These are phyloP conservation scores for Ophion slaviceki DNA, from an alignment of 2,888 invertebrate genomes.

Conservation along the genomic window DNA sequence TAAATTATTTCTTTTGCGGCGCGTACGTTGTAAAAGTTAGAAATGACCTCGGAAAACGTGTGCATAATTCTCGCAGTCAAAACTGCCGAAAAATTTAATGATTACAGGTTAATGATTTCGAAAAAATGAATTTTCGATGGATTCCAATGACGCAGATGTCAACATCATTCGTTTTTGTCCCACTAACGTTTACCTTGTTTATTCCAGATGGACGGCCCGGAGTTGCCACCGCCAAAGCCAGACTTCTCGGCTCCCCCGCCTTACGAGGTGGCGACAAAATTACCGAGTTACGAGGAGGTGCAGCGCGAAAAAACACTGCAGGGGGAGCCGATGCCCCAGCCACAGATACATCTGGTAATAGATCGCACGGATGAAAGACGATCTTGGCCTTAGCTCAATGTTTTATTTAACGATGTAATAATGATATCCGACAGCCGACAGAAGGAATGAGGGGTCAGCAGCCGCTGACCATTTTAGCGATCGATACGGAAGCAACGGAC, in stretches of 20 bases:
- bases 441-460: conserved; percentile 83
- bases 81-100: no score
- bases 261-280: conserved; percentile 93
- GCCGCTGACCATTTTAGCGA: conserved; percentile 90
- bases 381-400: conserved; percentile 15
- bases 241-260: conserved; percentile 95
- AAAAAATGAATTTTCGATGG: no score
- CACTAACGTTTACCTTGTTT: background rate
- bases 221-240: conserved; percentile 92
- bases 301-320: conserved; percentile 93
- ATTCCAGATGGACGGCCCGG: conserved; percentile 81
- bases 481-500: conserved; percentile 90
- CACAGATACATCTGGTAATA: conserved; percentile 79
- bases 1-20: no score
- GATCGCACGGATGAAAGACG: conserved; percentile 35
- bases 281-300: conserved; percentile 96
- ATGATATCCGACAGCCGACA: conserved; percentile 72
- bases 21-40: no score
- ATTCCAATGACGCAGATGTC: no score
- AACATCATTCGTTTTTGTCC: background rate
- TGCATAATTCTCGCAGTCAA: no score
- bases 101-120: no score
- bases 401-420: conserved; percentile 46
- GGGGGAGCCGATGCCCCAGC: conserved; percentile 86
- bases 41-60: no score